phyloP scores from a whole-genome alignment of 2,888 invertebrate genomes.

The Eupithecia tripunctaria region DNA sequence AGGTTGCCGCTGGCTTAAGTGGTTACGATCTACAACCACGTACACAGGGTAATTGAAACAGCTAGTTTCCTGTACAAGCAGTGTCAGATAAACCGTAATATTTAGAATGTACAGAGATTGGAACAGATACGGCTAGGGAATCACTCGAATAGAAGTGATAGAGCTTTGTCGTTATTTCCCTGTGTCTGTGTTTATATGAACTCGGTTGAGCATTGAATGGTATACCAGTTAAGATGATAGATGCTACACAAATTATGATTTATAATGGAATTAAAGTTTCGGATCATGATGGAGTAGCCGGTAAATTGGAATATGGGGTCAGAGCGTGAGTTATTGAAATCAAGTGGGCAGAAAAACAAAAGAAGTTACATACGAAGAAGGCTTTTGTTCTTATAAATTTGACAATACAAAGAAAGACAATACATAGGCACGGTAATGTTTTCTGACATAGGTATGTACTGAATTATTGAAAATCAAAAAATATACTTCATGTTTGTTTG shows the following conservation, averaged over 20 bases:
- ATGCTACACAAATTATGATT: conserved; percentile 45
- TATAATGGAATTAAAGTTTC: conserved; percentile 46
- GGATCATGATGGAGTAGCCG: conserved; percentile 45
- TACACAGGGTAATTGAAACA: conserved; percentile 16
- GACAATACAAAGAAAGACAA: neutral
- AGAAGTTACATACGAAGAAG: conserved; percentile 11
- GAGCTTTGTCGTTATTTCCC: neutral
- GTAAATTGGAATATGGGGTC: conserved; percentile 38
- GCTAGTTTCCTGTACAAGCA: conserved; percentile 7
- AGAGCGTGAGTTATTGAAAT: conserved; percentile 38
- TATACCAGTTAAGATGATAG: conserved; percentile 46
- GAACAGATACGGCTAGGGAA: neutral
- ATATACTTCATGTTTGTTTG: neutral
- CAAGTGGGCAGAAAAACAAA: conserved; percentile 30
- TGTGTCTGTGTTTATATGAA: conserved; percentile 37
- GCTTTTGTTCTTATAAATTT: neutral
- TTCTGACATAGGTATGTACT: no score
- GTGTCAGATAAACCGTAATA: neutral
- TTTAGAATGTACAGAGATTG: neutral
- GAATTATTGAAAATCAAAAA: neutral
- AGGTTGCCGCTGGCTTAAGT: conserved; percentile 60
- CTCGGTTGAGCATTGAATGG: conserved; percentile 38
- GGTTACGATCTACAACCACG: conserved; percentile 52
- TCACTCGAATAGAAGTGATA: neutral
- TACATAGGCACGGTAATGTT: neutral